A percentile compares a stretch with the other conserved stretches of the same genome.
phyloP scores from a whole-genome alignment of 2,113 vertebrate species.

The Podocnemis expansa region DNA sequence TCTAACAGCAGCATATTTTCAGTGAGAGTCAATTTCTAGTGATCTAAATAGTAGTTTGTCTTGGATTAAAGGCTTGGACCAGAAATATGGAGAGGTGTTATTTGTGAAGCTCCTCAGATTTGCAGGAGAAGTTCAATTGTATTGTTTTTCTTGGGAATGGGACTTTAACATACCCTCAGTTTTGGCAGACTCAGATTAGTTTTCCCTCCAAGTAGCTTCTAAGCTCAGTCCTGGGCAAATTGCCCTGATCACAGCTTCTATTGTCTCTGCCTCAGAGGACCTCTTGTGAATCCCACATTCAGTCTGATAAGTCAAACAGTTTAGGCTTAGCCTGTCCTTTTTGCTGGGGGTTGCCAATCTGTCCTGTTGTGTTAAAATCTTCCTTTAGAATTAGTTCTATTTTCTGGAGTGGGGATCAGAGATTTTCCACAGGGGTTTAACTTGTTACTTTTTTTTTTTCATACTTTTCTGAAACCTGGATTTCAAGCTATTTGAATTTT shows the following conservation, averaged over 20 bases:
- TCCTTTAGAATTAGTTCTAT: not conserved
- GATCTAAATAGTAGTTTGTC: not conserved
- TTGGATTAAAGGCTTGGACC: not conserved
- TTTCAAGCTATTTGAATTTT: not conserved
- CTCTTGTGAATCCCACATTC: not conserved
- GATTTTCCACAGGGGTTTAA: not conserved
- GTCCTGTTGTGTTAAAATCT: not conserved
- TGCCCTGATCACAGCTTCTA: not conserved
- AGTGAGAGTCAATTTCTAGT: not conserved
- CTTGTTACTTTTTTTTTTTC: not conserved
- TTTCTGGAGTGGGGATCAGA: not conserved
- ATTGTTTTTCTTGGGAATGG: not conserved
- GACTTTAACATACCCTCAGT: not conserved
- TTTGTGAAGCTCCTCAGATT: not conserved
- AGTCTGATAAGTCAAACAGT: not conserved
- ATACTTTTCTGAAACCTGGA: not conserved
- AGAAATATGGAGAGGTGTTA: not conserved
- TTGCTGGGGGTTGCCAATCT: not conserved
- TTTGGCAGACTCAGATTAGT: not conserved
- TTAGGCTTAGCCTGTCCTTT: not conserved
- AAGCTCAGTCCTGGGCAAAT: not conserved
- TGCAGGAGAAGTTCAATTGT: not conserved
- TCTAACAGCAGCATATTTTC: not conserved
- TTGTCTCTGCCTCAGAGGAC: not conserved
- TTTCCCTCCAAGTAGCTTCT: not conserved